Conservation (phyloP, 2,797 vertebrate genomes). For the Helostoma temminkii region DNA sequence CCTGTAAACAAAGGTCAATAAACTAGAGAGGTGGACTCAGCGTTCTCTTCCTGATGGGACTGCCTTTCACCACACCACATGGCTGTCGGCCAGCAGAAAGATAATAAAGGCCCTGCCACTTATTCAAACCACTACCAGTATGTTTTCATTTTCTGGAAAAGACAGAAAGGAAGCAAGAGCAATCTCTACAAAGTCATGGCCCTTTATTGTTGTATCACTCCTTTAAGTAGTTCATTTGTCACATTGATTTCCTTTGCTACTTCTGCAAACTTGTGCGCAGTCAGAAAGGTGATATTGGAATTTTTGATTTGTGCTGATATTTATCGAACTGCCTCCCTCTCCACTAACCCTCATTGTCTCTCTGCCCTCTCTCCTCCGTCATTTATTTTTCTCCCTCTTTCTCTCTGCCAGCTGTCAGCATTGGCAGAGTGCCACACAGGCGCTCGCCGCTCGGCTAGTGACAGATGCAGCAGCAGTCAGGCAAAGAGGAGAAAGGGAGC, state of each 20-base stretch:
- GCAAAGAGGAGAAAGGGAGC: constrained; percentile 53
- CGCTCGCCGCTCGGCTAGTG: constrained; percentile 63
- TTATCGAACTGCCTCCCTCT: constrained; percentile 45
- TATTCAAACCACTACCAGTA: constrained; percentile 25
- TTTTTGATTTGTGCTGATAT: constrained; percentile 65
- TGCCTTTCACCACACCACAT: constrained; percentile 17
- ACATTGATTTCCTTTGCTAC: constrained; percentile 57
- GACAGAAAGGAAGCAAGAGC: constrained; percentile 11
- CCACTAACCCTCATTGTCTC: constrained; percentile 4
- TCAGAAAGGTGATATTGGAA: constrained; percentile 65
- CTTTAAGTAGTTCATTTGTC: constrained; percentile 44
- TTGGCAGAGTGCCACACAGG: constrained; percentile 76
- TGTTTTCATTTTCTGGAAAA: no score
- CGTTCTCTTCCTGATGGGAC: constrained; percentile 27
- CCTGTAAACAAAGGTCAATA: constrained; percentile 55
- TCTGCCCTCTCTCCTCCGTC: constrained; percentile 41
- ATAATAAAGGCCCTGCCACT: constrained; percentile 3
- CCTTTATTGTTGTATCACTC: constrained; percentile 17
- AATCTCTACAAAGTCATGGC: no score
- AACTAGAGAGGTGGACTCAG: constrained; percentile 32
- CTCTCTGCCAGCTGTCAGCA: constrained; percentile 80
- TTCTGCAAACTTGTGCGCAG: constrained; percentile 37
- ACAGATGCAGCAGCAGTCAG: constrained; percentile 75
- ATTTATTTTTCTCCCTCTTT: constrained; percentile 68
- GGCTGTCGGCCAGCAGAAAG: constrained; percentile 27